phyloP scores from a whole-genome alignment of 2,888 invertebrate species.

The Parnassius glacialis region DNA sequence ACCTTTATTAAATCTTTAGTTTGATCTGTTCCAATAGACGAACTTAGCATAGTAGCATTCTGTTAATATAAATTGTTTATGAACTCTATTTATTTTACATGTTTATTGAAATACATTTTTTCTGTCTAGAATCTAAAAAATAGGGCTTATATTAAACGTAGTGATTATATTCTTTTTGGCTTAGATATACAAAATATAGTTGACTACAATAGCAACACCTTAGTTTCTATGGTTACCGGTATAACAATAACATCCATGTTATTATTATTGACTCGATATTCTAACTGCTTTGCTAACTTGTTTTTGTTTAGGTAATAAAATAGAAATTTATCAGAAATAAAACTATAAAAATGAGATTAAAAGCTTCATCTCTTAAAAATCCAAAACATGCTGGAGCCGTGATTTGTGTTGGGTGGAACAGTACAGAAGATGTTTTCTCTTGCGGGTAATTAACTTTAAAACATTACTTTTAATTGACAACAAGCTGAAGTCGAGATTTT shows the following conservation, averaged over 20 bases:
- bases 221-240: constrained; percentile 18
- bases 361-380: constrained; percentile 88
- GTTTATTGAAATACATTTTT: too few relatives aligned
- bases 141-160: too few relatives aligned
- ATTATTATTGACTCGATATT: background rate
- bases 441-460: constrained; percentile 82
- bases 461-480: too few relatives aligned
- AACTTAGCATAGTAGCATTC: too few relatives aligned
- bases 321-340: background rate
- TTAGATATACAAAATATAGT: too few relatives aligned
- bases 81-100: too few relatives aligned
- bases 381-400: constrained; percentile 89
- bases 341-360: constrained; percentile 85
- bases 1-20: too few relatives aligned
- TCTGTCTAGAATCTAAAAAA: too few relatives aligned
- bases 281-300: background rate
- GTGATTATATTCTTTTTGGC: too few relatives aligned
- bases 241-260: background rate
- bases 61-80: too few relatives aligned
- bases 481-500: too few relatives aligned
- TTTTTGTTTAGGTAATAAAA: background rate
- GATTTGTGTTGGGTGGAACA: constrained; percentile 96
- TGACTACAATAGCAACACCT: background rate
- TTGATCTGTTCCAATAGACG: too few relatives aligned
- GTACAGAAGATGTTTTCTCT: constrained; percentile 95